Conservation (phyloP, 2,888 invertebrate species). For the Clivina fossor region DNA sequence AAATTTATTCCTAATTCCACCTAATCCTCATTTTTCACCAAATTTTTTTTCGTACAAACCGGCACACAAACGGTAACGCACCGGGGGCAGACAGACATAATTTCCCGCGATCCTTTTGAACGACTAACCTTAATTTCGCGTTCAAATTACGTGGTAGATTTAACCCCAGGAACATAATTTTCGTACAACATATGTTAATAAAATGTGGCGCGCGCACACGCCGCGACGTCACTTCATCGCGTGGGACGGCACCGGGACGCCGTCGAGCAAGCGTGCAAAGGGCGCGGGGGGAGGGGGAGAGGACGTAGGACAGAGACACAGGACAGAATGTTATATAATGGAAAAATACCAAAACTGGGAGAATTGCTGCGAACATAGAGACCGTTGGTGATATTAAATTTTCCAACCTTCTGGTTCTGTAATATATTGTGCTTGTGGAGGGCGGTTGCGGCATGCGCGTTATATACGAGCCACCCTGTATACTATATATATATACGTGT, state of each 20-base stretch:
- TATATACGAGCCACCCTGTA: conserved; percentile 33
- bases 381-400: conserved; percentile 54
- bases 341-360: conserved; percentile 54
- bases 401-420: conserved; percentile 54
- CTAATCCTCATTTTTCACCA: conserved; percentile 20
- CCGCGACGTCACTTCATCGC: neutral
- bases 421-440: conserved; percentile 49
- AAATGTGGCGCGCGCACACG: conserved; percentile 16
- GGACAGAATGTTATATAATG: conserved; percentile 52
- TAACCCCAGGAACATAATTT: conserved; percentile 30
- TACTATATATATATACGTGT: too few species aligned
- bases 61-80: neutral
- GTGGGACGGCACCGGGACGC: neutral
- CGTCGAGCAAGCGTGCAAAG: conserved; percentile 1
- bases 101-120: conserved; percentile 19
- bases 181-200: conserved; percentile 32
- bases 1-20: conserved; percentile 19
- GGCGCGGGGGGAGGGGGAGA: conserved; percentile 9
- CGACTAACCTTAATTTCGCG: conserved; percentile 29
- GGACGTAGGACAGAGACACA: too few species aligned
- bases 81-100: conserved; percentile 7
- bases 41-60: conserved; percentile 9
- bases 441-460: conserved; percentile 29
- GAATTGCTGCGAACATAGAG: conserved; percentile 51
- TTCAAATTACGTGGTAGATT: conserved; percentile 32